Conservation (phyloP, 2,797 vertebrate genomes). For the Eulemur albifrons region DNA sequence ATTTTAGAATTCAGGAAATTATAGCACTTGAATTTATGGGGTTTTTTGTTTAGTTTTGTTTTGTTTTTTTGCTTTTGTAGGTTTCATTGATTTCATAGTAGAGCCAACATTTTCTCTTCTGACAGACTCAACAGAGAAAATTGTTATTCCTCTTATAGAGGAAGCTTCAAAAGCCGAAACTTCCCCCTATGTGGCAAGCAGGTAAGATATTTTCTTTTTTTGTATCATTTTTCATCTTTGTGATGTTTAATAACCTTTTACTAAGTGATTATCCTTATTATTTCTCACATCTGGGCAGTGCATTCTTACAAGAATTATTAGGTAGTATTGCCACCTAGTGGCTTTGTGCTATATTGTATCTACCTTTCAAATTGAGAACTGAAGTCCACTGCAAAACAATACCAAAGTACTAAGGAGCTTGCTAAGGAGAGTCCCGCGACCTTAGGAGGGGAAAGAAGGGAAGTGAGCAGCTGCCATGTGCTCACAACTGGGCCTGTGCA, state of each 20-base stretch:
- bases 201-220: conserved; percentile 81
- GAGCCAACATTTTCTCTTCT: conserved; percentile 97
- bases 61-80: conserved; percentile 78
- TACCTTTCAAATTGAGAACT: not conserved
- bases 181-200: conserved; percentile 82
- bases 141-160: conserved; percentile 97
- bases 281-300: not conserved
- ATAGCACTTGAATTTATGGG: conserved; percentile 20
- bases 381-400: not conserved
- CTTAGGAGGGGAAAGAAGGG: not conserved
- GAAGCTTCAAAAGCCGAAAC: conserved; percentile 90
- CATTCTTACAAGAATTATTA: conserved; percentile 59
- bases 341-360: not conserved
- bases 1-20: conserved; percentile 17
- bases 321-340: conserved; percentile 82
- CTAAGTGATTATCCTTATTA: not conserved
- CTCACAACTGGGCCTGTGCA: not conserved
- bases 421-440: not conserved
- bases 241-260: not conserved
- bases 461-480: not conserved
- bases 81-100: conserved; percentile 98
- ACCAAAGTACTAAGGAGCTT: not conserved
- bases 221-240: not conserved
- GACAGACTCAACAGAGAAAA: conserved; percentile 96
- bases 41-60: not conserved